Conservation (phyloP, 2,797 vertebrate species). For the Apodemus agrarius region DNA sequence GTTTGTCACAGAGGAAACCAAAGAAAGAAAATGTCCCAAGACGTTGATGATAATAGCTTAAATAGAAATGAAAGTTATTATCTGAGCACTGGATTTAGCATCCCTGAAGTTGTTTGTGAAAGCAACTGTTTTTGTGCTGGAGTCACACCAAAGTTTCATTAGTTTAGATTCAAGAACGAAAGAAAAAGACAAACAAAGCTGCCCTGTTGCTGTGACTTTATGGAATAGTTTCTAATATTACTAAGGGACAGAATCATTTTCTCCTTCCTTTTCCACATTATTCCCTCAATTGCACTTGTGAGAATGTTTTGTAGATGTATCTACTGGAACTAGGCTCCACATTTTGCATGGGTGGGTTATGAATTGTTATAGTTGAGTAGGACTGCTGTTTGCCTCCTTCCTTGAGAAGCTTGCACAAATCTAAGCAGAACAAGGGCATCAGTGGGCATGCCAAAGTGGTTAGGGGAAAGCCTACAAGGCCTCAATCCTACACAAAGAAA, state of each 20-base stretch:
- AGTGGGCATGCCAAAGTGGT: not conserved
- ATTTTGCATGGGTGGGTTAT: too few species aligned
- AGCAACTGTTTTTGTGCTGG: not conserved
- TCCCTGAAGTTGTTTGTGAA: not conserved
- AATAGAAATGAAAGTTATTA: not conserved
- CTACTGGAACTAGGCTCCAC: not conserved
- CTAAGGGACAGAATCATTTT: not conserved
- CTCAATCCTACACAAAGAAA: not conserved
- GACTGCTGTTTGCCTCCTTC: not conserved
- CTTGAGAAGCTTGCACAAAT: not conserved
- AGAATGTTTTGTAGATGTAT: not conserved
- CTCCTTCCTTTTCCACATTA: not conserved
- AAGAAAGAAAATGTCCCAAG: not conserved
- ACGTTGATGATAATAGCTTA: not conserved
- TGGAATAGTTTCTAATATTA: not conserved
- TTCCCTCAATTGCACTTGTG: too few species aligned
- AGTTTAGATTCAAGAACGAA: constrained; percentile 14
- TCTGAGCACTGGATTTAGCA: not conserved
- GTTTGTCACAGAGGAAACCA: not conserved
- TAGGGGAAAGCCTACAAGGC: not conserved
- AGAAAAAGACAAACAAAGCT: not conserved
- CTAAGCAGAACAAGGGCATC: not conserved
- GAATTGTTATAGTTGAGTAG: not conserved
- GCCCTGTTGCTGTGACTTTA: not conserved
- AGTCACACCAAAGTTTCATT: not conserved